phyloP scores from a whole-genome alignment of 2,113 vertebrate species.

The Willisornis vidua region DNA sequence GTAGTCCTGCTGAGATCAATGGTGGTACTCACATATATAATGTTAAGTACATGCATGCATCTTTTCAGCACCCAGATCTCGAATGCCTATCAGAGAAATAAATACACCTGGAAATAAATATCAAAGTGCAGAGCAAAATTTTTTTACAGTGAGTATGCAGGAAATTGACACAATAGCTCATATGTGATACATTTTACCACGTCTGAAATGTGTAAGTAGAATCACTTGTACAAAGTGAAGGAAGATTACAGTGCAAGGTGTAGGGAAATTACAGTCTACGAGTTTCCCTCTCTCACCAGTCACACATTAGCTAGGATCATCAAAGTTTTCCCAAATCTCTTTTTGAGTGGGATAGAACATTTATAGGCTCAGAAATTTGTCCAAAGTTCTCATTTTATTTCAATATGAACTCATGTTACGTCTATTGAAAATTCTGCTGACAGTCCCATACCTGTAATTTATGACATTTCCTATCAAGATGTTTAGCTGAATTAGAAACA shows the following conservation, averaged over 20 bases:
- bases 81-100: constrained; percentile 8
- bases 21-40: constrained; percentile 23
- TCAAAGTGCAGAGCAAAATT: neutral
- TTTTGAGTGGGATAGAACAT: constrained; percentile 28
- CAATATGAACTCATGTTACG: constrained; percentile 61
- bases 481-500: constrained; percentile 79
- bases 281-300: neutral
- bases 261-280: neutral
- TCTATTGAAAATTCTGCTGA: constrained; percentile 75
- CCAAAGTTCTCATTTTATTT: constrained; percentile 72
- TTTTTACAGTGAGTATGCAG: neutral
- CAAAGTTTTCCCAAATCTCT: neutral
- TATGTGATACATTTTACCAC: constrained; percentile 53
- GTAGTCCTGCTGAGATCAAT: constrained; percentile 54
- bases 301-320: neutral
- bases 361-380: constrained; percentile 61
- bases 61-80: constrained; percentile 32
- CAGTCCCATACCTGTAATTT: constrained; percentile 71
- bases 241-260: neutral
- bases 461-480: constrained; percentile 79
- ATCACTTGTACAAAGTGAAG: constrained; percentile 27
- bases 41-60: neutral
- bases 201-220: constrained; percentile 21
- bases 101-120: constrained; percentile 36
- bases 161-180: constrained; percentile 29